A percentile compares a stretch with the other conserved stretches of the same genome.
phyloP scores from a whole-genome alignment of 2,797 vertebrate genomes.

The Champsocephalus esox region DNA sequence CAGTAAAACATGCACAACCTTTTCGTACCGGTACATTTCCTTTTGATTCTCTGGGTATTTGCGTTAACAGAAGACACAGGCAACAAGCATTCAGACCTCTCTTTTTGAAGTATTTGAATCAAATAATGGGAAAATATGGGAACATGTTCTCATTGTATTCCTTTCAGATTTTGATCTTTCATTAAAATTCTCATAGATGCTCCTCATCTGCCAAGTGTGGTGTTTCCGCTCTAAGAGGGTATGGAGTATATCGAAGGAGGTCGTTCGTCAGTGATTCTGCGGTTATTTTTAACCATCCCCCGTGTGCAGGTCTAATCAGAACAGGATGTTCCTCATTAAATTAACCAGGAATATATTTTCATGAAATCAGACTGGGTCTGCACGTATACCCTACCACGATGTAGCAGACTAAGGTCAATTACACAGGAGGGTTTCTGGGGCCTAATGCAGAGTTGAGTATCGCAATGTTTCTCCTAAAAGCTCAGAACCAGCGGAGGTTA shows the following conservation, averaged over 20 bases:
- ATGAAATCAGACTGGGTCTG: constrained; percentile 55
- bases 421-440: constrained; percentile 32
- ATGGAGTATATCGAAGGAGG: constrained; percentile 70
- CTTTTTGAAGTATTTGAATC: constrained; percentile 7
- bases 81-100: background rate
- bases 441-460: constrained; percentile 33
- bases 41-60: background rate
- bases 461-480: constrained; percentile 24
- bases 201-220: constrained; percentile 34
- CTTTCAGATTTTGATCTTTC: constrained; percentile 24
- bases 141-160: background rate
- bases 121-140: background rate
- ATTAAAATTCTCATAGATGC: constrained; percentile 37
- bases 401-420: constrained; percentile 45
- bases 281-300: constrained; percentile 81
- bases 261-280: constrained; percentile 78
- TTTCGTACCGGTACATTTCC: background rate
- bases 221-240: constrained; percentile 26
- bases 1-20: background rate
- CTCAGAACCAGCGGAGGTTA: constrained; percentile 17
- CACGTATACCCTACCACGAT: constrained; percentile 40
- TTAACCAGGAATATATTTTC: constrained; percentile 74
- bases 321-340: constrained; percentile 77
- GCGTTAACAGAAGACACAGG: background rate
- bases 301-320: constrained; percentile 80